Evolutionary conservation across 1,140 invertebrate genomes (phyloP), one percentile per base, ranked within the genome.

Genomic region (Amyelois transitella): DNA sequence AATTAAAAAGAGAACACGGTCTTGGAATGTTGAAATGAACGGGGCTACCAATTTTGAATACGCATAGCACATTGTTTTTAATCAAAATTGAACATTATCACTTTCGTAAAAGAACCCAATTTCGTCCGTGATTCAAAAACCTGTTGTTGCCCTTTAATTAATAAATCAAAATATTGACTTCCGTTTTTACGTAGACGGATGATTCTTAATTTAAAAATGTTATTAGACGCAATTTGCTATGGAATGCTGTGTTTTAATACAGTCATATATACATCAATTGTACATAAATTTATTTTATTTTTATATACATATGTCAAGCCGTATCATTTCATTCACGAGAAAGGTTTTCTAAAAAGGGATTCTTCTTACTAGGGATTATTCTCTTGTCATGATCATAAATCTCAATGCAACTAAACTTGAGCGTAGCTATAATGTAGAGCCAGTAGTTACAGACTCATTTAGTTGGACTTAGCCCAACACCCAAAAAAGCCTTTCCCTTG

Each of bases 41-140:
- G 58, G 65, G 56, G 82, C 83, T 86, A 84, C 83, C 81, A 86
- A 77, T 75, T 79, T 81, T 67, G 60, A 76, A 84, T 82, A 84
- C 81, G 73, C 72, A 67, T 48, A 48, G 43, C 67, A 60, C 57
- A 38, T 38, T 38, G 32, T 38, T 38, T 38, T 38, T 53, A 50
- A 58, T 55, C 53, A 38, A 74, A 69, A 60, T 69, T 64, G 55
- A 66, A 58, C 74, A 62, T 63, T 82, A 80, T 68, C 60, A 28
- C 55, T 49, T 60, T 59, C 19, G 51, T n/a, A 18, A 58, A 74
- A 78, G 63, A 75, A 72, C 50, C 56, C 60, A 68, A 47, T 73
- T 77, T 74, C 44, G n/a, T 47, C 52, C 8, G 21, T 5, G 28
- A 21, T 47, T 38, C 51, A 56, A 32, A 12, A 38, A 51, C 57